These are phyloP conservation scores for Drosophila mauritiana DNA, from an alignment of 1,140 invertebrate species.

Conservation along the genomic window DNA sequence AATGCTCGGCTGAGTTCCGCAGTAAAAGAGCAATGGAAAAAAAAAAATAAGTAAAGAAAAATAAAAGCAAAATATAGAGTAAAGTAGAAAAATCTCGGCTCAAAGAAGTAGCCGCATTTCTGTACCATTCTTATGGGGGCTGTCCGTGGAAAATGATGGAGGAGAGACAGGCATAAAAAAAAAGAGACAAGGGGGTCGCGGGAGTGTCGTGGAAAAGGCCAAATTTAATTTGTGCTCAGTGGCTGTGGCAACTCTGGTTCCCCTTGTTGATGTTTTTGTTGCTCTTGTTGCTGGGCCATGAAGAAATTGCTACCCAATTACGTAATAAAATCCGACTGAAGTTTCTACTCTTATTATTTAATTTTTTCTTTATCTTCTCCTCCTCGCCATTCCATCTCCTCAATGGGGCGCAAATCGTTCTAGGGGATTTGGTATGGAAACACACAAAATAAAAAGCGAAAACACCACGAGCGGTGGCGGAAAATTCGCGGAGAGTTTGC, in stretches of 20 bases:
- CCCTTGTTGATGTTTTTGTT: slow-evolving; percentile 7
- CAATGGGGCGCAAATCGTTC: slow-evolving; percentile 36
- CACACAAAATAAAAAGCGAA: slow-evolving; percentile 3
- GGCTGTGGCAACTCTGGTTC: slow-evolving; percentile 49
- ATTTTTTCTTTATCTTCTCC: slow-evolving; percentile 67
- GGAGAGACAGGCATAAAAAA: slow-evolving; percentile 21
- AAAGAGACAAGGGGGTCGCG: background rate
- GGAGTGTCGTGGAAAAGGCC: slow-evolving; percentile 50
- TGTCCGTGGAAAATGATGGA: slow-evolving; percentile 12
- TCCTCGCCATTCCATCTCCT: background rate
- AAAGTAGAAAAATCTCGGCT: slow-evolving; percentile 35
- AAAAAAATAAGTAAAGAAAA: background rate
- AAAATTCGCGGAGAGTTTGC: background rate
- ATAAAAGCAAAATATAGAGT: background rate
- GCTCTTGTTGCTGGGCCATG: slow-evolving; percentile 55
- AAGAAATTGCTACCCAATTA: slow-evolving; percentile 83
- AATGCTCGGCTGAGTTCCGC: slow-evolving; percentile 46
- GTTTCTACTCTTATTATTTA: slow-evolving; percentile 81
- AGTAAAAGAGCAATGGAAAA: slow-evolving; percentile 18
- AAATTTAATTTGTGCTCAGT: slow-evolving; percentile 82
- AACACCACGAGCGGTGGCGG: background rate
- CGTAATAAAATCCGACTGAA: slow-evolving; percentile 83
- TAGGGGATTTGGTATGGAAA: slow-evolving; percentile 28
- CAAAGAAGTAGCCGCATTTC: slow-evolving; percentile 37
- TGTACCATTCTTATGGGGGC: slow-evolving; percentile 48